Conservation (phyloP, 2,113 vertebrate species). For the Lepus europaeus region DNA sequence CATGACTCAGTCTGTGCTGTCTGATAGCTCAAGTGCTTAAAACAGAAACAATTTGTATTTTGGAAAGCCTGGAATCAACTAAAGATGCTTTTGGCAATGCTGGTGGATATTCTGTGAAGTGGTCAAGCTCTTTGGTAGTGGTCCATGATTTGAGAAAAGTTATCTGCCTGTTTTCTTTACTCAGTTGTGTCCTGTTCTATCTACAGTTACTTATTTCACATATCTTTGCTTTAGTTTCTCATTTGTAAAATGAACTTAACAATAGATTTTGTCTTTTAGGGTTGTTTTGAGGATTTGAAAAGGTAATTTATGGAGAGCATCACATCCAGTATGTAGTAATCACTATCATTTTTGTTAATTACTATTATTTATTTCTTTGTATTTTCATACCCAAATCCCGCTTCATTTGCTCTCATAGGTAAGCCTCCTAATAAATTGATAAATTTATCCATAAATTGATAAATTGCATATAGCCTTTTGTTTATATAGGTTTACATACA, state of each 20-base stretch:
- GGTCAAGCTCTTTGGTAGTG: fast-evolving
- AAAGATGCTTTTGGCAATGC: fast-evolving
- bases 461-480: background rate
- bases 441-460: too few relatives aligned
- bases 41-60: background rate
- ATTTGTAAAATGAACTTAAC: conserved; percentile 22
- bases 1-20: background rate
- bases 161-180: background rate
- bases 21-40: too few relatives aligned
- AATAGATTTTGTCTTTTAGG: background rate
- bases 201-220: background rate
- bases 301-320: conserved; percentile 35
- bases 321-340: background rate
- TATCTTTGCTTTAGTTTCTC: background rate
- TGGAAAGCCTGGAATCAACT: background rate
- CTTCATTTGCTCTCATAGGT: background rate
- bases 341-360: conserved; percentile 44
- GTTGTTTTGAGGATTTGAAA: conserved; percentile 43
- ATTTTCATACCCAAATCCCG: background rate
- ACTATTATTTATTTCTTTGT: conserved; percentile 31
- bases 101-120: too few relatives aligned
- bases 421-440: background rate
- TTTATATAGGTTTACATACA: background rate
- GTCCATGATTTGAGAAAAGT: background rate
- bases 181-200: background rate